These are phyloP conservation scores for Vanessa atalanta DNA, from an alignment of 1,140 invertebrate species.

Conservation along the genomic window DNA sequence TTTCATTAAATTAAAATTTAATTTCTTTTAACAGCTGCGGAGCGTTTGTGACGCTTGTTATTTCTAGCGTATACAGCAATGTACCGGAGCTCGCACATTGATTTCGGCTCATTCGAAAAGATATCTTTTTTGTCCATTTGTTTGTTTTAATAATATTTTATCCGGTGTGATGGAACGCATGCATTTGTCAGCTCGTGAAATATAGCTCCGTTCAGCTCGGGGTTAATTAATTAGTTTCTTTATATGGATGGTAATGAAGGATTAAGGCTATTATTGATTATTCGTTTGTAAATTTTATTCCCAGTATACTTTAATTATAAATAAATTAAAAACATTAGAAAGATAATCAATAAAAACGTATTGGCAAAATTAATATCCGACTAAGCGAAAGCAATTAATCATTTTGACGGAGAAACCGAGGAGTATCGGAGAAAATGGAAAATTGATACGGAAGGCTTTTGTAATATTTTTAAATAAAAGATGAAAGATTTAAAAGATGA, in stretches of 20 bases:
- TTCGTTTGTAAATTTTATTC: slow-evolving; percentile 6
- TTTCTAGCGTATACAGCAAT: slow-evolving; percentile 48
- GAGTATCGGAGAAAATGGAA: slow-evolving; percentile 24
- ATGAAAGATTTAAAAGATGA: slow-evolving; percentile 6
- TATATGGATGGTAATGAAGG: slow-evolving; percentile 51
- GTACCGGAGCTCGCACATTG: slow-evolving; percentile 76
- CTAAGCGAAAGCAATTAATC: slow-evolving; percentile 30
- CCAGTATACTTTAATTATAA: too few species aligned
- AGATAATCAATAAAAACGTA: background rate
- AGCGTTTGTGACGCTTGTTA: slow-evolving; percentile 41
- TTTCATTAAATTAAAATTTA: slow-evolving; percentile 29
- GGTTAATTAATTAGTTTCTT: slow-evolving; percentile 70
- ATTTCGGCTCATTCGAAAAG: slow-evolving; percentile 79
- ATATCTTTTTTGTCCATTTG: slow-evolving; percentile 78
- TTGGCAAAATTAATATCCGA: slow-evolving; percentile 25
- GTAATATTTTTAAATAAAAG: slow-evolving; percentile 17
- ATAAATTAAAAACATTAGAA: background rate
- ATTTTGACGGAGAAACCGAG: slow-evolving; percentile 31
- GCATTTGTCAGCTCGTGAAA: slow-evolving; percentile 78
- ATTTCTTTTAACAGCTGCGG: background rate
- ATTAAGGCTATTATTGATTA: slow-evolving; percentile 33
- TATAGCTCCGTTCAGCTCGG: slow-evolving; percentile 59
- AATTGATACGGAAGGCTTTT: slow-evolving; percentile 19
- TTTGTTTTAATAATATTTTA: slow-evolving; percentile 81
- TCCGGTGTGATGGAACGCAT: slow-evolving; percentile 76